These are phyloP conservation scores for Pentamera pediparva DNA, from an alignment of 53 echinoderm and acorn worm species.

Conservation along the genomic window DNA sequence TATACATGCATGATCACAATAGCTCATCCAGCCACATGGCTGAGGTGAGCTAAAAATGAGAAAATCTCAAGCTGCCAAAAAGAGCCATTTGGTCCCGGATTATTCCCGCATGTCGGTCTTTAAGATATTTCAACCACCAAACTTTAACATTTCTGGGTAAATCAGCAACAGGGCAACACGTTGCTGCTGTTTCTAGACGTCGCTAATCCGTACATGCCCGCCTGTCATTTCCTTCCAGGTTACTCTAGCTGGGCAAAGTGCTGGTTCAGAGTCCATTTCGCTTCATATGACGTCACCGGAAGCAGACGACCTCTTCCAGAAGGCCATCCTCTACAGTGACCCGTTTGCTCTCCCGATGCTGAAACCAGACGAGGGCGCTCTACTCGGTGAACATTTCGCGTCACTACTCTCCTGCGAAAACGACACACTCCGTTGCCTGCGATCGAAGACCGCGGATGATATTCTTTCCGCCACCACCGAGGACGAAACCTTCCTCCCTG, in stretches of 20 bases:
- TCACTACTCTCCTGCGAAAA: background rate
- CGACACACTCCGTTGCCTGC: constrained; percentile 4
- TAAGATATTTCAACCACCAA: too few species aligned
- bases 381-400: background rate
- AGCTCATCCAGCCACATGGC: too few species aligned
- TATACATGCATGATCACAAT: too few species aligned
- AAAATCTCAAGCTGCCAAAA: too few species aligned
- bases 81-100: too few species aligned
- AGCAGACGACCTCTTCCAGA: background rate
- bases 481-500: background rate
- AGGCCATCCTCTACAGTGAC: constrained; percentile 16
- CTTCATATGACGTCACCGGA: constrained; percentile 11
- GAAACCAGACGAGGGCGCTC: background rate
- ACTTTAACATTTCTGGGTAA: too few species aligned
- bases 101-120: too few species aligned
- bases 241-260: constrained; percentile 33
- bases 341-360: constrained; percentile 18
- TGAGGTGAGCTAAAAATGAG: too few species aligned
- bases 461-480: background rate
- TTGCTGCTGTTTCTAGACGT: too few species aligned
- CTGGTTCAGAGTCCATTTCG: constrained; percentile 25
- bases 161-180: too few species aligned
- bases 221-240: constrained; percentile 2
- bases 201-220: too few species aligned
- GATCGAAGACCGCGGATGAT: background rate